phyloP scores from a whole-genome alignment of 2,113 vertebrate species.

The Grallaria varia region DNA sequence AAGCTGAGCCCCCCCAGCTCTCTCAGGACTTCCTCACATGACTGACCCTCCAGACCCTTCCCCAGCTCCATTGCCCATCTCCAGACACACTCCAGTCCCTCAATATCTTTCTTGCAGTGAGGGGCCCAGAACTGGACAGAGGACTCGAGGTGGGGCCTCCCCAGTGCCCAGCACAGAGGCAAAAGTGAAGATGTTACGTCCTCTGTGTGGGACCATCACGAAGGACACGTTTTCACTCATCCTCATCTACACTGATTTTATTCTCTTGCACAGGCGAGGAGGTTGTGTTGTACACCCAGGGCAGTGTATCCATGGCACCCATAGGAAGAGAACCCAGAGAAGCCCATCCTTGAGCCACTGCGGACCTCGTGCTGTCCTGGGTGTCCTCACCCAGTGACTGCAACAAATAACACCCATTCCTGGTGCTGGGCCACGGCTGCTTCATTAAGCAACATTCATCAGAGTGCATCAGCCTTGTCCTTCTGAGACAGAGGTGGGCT shows the following conservation, averaged over 20 bases:
- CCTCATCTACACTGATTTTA: not conserved
- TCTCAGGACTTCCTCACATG: fast-evolving
- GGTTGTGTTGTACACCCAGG: not conserved
- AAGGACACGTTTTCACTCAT: fast-evolving
- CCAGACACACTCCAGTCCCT: not conserved
- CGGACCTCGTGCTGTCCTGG: not conserved
- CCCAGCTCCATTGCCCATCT: fast-evolving
- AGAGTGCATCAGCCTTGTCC: not conserved
- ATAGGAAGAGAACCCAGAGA: not conserved
- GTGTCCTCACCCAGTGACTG: fast-evolving
- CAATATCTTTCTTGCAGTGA: not conserved
- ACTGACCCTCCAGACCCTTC: not conserved
- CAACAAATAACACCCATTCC: not conserved
- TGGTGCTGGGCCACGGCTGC: not conserved
- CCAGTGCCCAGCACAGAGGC: not conserved
- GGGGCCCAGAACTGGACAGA: not conserved
- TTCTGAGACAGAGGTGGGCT: not conserved
- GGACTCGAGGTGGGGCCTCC: not conserved
- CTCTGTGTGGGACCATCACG: fast-evolving
- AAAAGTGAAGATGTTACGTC: not conserved
- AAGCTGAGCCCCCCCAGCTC: not conserved
- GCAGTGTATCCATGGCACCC: not conserved
- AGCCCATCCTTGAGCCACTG: not conserved
- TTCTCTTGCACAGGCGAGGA: not conserved
- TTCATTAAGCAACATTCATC: not conserved